These are phyloP conservation scores for Petaurus breviceps DNA, from an alignment of 2,113 vertebrate genomes.

Conservation along the genomic window DNA sequence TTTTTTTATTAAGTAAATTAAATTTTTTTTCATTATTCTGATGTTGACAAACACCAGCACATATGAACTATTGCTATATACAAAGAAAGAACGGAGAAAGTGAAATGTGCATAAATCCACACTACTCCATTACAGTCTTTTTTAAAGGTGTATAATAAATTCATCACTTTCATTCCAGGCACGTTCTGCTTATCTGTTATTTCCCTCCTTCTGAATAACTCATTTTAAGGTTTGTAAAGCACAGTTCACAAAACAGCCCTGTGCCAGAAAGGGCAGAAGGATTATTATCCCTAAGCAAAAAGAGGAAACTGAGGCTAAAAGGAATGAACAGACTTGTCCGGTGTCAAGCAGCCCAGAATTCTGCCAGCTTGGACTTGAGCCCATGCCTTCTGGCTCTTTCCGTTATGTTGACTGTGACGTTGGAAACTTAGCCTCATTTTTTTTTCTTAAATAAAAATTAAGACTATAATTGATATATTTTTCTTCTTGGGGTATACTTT, in stretches of 20 bases:
- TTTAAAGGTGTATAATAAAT: neutral
- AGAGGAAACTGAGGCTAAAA: neutral
- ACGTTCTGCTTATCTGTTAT: neutral
- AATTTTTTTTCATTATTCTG: neutral
- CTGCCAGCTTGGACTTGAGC: neutral
- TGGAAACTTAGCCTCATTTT: constrained; percentile 36
- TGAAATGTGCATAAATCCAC: neutral
- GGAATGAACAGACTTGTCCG: neutral
- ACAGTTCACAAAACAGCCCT: neutral
- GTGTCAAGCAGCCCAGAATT: neutral
- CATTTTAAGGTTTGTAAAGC: neutral
- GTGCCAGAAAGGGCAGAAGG: neutral
- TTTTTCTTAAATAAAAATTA: neutral
- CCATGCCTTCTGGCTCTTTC: neutral
- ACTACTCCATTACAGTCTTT: neutral
- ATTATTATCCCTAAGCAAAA: neutral
- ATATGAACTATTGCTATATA: neutral
- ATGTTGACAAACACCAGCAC: neutral
- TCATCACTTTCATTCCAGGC: neutral
- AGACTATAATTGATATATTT: neutral
- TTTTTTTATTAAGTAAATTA: neutral
- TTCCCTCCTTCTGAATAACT: neutral
- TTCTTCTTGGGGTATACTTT: neutral
- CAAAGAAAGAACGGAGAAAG: neutral
- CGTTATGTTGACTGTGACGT: neutral